phyloP scores from a whole-genome alignment of 2,113 vertebrate species.

The Cromileptes altivelis region DNA sequence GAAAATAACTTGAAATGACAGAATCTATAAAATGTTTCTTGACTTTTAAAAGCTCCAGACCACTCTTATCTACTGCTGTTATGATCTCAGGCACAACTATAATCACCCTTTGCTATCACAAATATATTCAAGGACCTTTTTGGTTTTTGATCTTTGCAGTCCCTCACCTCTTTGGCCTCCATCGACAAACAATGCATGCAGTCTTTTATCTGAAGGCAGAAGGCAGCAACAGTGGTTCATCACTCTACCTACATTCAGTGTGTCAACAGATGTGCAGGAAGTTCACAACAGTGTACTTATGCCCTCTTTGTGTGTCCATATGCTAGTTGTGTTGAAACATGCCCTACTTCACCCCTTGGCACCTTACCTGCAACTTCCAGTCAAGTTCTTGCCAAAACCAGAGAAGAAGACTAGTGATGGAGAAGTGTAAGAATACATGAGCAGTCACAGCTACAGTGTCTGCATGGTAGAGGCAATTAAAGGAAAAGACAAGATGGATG shows the following conservation, averaged over 20 bases:
- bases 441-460: constrained; percentile 40
- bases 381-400: constrained; percentile 40
- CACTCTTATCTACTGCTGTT: not conserved
- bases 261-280: constrained; percentile 66
- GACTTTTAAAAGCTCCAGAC: not conserved
- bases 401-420: constrained; percentile 31
- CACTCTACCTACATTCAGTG: constrained; percentile 42
- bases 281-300: constrained; percentile 60
- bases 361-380: constrained; percentile 29
- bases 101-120: not conserved
- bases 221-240: constrained; percentile 43
- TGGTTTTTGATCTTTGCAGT: not conserved
- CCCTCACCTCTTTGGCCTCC: not conserved
- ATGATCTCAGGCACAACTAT: not conserved
- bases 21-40: not conserved
- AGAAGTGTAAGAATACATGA: constrained; percentile 17
- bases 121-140: not conserved
- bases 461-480: constrained; percentile 73
- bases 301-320: constrained; percentile 58
- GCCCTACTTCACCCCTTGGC: constrained; percentile 41
- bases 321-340: constrained; percentile 57
- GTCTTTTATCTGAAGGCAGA: constrained; percentile 28
- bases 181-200: not conserved
- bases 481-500: constrained; percentile 42
- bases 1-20: not conserved